These are phyloP conservation scores for Vipera latastei DNA, from an alignment of 2,797 vertebrate genomes.

Conservation along the genomic window DNA sequence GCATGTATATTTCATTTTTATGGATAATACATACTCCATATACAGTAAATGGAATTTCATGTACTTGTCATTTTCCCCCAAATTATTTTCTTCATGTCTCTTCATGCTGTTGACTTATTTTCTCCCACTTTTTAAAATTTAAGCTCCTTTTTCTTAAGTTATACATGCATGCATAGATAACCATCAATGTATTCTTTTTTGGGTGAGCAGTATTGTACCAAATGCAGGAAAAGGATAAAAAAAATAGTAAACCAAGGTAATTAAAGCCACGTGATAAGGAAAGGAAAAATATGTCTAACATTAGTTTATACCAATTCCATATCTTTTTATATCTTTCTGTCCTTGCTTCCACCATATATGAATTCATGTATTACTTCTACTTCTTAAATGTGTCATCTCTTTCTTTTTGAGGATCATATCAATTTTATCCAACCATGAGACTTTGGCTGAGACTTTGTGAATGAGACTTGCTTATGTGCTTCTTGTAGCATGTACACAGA, in stretches of 20 bases:
- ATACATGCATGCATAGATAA: neutral
- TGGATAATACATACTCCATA: neutral
- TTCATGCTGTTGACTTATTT: conserved; percentile 3
- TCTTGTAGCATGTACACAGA: neutral
- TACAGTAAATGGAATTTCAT: neutral
- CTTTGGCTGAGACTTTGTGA: neutral
- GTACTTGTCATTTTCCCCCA: neutral
- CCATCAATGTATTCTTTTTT: neutral
- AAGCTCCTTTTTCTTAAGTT: neutral
- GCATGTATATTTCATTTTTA: neutral
- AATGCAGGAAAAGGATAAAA: neutral
- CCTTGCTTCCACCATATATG: neutral
- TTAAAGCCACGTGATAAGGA: neutral
- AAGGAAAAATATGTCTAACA: neutral
- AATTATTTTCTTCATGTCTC: neutral
- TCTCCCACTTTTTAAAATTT: neutral
- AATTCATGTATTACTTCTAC: neutral
- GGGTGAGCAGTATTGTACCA: neutral
- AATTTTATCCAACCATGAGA: neutral
- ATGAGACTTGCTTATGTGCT: neutral
- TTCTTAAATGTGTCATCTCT: neutral
- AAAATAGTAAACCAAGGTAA: neutral
- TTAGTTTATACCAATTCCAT: neutral
- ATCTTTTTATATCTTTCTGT: neutral
- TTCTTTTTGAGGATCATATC: neutral